Evolutionary conservation across 2,888 invertebrate genomes (phyloP).

Genomic region (Dynastes grantii): DNA sequence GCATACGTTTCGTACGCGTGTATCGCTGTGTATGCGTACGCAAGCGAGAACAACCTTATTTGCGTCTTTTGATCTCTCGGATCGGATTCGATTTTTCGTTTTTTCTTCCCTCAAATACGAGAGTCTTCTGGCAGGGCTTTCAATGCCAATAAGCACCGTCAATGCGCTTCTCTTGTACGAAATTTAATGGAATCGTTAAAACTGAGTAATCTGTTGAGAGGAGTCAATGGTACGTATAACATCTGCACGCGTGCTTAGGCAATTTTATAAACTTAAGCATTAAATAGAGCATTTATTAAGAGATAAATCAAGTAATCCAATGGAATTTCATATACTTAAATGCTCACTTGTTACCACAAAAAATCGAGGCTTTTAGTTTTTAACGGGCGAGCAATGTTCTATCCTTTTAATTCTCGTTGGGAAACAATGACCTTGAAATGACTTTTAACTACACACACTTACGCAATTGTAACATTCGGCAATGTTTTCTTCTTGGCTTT

Average conservation of each 20-base stretch:
- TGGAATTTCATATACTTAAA: too few relatives aligned
- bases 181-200: conserved; percentile 11
- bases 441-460: not conserved
- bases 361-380: too few relatives aligned
- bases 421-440: too few relatives aligned
- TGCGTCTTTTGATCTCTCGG: conserved; percentile 40
- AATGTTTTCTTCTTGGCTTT: too few relatives aligned
- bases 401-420: too few relatives aligned
- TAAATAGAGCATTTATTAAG: not conserved
- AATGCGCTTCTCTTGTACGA: not conserved
- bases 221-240: conserved; percentile 11
- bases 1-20: not conserved
- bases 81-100: conserved; percentile 13
- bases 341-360: too few relatives aligned
- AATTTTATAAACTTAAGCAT: not conserved
- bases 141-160: conserved; percentile 20
- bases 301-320: too few relatives aligned
- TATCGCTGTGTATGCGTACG: not conserved
- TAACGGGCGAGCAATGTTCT: too few relatives aligned
- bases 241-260: not conserved
- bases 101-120: not conserved
- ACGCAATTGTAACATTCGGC: not conserved
- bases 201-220: conserved; percentile 15
- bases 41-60: conserved; percentile 26
- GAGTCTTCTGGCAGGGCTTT: not conserved